Base-by-base conservation (phyloP, 2,113 vertebrate species). In the Lophius piscatorius region DNA sequence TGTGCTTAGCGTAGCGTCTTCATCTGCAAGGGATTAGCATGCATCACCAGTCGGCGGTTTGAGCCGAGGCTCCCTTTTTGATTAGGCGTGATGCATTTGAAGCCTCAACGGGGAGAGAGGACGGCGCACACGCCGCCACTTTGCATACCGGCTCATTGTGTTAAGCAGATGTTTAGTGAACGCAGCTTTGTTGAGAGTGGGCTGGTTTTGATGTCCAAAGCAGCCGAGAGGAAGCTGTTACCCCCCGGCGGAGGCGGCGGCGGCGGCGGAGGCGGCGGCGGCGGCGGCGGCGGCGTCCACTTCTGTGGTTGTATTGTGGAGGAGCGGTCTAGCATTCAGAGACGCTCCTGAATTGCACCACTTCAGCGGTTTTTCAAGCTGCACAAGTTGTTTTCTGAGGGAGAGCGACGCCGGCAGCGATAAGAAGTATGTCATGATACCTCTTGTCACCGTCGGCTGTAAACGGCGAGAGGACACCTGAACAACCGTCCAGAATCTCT, bases 1-100 rank as follows among this genome's bases (percentile, higher is more conserved):
- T 31, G 73, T 12, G 22, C 79, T 72, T 84, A 86, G 83, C 81
- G 86, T 76, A 76, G 81, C 71, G 76, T 83, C 86, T 86, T 87
- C 86, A 86, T 88, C 84, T 70, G 79, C 41, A 28, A 61, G 62
- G 81, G 81, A 86, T 88, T 89, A 84, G 73, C 84, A 88, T 85
- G 80, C 85, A 80, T 83, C 72, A 26, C 60, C 78, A 79, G 76
- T 76, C 58, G 10, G 63, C 76, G 26, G 63, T 49, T 31, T 18
- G 50, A 76, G 77, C 79, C 23, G 56, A 73, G 68, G 57, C 76
- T 67, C 76, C 22, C 69, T 67, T 62, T 60, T 71, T 78, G 79
- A 83, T 84, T 78, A 87, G 63, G 36, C 44, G 28, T 72, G 82
- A 78, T 81, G 80, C 78, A 70, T 84, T 72, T 78, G 80, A 86